Base-by-base conservation (phyloP, 2,888 invertebrate genomes). In the Synergus umbraculus region DNA sequence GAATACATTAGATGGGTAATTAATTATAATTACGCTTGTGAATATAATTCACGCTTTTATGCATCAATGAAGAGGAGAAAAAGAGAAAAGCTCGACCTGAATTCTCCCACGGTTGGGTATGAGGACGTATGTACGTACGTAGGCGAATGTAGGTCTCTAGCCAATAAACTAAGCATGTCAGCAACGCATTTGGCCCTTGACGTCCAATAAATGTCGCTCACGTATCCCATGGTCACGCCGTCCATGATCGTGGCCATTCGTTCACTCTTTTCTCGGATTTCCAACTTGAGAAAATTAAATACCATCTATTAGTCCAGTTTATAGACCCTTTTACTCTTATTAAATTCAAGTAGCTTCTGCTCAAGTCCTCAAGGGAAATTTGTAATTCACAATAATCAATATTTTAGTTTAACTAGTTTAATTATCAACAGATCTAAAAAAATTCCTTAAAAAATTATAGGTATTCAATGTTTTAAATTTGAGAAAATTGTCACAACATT, bases 121-220 rank as follows among this genome's bases (percentile, higher is more conserved):
- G 9, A 3, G 69, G 29, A 29, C 13, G 13, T 46, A 49, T 49
- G 29, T 66, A 8, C n/a, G 4, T 41, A 66, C 43, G 43, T 37
- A n/a, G 8, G n/a, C 69, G 82, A 85, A 85, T 86, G 84, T 84
- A 82, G 83, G 84, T 84, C 85, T 78, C 83, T 76, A 63, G 79
- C 82, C 84, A 85, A 86, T 86, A 86, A 86, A 86, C 83, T 83
- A 82, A 83, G 85, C 82, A 83, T 82, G 82, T 84, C 82, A 81
- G 81, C 73, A 82, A 81, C 81, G 83, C 81, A 79, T 79, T 81
- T 82, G 82, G 82, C 80, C 82, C 79, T 82, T 81, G 78, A 67
- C 82, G 78, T 73, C 18, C 54, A 73, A 73, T 73, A 73, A 82
- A 80, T 86, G 85, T 86, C 85, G 86, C 86, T 86, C 85, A 83